Conservation (phyloP, 2,113 vertebrate species). For the Microcebus jonahi region DNA sequence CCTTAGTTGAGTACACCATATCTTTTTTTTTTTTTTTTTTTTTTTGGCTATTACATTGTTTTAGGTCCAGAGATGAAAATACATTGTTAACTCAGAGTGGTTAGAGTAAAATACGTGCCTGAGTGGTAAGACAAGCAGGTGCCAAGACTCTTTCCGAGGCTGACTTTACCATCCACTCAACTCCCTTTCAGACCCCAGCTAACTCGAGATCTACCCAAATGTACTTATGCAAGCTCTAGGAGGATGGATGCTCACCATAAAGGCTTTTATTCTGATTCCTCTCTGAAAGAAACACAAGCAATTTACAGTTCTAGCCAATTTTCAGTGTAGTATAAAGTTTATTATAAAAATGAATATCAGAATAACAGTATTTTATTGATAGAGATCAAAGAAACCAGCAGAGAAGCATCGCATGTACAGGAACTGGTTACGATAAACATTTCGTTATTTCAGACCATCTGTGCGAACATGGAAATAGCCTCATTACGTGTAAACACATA, state of each 20-base stretch:
- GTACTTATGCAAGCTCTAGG: neutral
- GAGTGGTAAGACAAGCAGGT: neutral
- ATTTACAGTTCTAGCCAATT: conserved; percentile 8
- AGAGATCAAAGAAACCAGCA: conserved; percentile 27
- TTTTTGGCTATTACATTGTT: neutral
- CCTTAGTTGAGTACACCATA: neutral
- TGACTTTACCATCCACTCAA: too few relatives aligned
- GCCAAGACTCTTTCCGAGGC: neutral
- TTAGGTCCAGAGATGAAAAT: neutral
- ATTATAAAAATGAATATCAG: conserved; percentile 35
- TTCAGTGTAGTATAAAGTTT: neutral
- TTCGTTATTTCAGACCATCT: conserved; percentile 63
- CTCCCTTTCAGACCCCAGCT: neutral
- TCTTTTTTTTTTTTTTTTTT: neutral
- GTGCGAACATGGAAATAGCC: conserved; percentile 59
- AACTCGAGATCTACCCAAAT: neutral
- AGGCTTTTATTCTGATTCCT: neutral
- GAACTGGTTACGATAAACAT: neutral
- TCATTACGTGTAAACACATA: conserved; percentile 72
- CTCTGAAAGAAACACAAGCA: neutral
- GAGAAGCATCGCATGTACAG: neutral
- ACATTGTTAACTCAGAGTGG: neutral
- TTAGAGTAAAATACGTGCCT: neutral
- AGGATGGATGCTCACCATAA: neutral
- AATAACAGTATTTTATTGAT: conserved; percentile 54